A percentile compares a stretch with the other conserved stretches of the same genome.
Evolutionary conservation across 1,140 invertebrate genomes (phyloP).

Genomic region (Coelopa frigida): DNA sequence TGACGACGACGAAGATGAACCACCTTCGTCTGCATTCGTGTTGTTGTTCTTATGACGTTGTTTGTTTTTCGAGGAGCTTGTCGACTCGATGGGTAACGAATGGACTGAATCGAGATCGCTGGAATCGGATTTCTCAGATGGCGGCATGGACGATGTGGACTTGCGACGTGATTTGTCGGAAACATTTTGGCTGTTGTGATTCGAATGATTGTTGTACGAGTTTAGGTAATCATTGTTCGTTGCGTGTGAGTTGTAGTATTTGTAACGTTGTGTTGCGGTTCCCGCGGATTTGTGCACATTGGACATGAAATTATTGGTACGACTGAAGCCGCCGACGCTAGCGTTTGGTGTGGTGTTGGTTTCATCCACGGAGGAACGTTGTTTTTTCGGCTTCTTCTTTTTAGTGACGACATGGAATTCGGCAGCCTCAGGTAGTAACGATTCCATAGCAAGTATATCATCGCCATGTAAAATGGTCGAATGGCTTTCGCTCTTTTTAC

Average conservation of each 20-base stretch:
- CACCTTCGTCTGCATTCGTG: constrained; percentile 26
- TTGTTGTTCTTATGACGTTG: constrained; percentile 9
- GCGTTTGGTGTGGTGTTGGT: constrained; percentile 10
- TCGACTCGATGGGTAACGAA: constrained; percentile 58
- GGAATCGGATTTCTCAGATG: constrained; percentile 62
- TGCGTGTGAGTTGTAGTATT: constrained; percentile 1
- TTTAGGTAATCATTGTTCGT: constrained; percentile 9
- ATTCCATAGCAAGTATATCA: constrained; percentile 13
- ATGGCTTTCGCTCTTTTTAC: constrained; percentile 11
- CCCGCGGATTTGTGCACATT: constrained; percentile 5
- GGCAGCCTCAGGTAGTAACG: constrained; percentile 43
- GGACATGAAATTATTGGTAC: constrained; percentile 11
- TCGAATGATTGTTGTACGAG: constrained; percentile 3
- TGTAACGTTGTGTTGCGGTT: constrained; percentile 5
- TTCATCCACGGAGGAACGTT: constrained; percentile 45
- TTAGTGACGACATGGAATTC: constrained; percentile 64
- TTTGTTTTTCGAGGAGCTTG: constrained; percentile 4
- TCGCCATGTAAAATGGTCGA: constrained; percentile 2
- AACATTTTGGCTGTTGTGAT: constrained; percentile 10
- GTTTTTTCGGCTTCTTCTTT: constrained; percentile 63
- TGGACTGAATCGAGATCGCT: constrained; percentile 66
- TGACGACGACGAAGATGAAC: constrained; percentile 4
- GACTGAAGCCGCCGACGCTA: constrained; percentile 7
- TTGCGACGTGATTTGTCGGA: constrained; percentile 46
- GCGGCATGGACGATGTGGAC: constrained; percentile 56